phyloP scores from a whole-genome alignment of 2,888 invertebrate genomes.

The Dione juno region DNA sequence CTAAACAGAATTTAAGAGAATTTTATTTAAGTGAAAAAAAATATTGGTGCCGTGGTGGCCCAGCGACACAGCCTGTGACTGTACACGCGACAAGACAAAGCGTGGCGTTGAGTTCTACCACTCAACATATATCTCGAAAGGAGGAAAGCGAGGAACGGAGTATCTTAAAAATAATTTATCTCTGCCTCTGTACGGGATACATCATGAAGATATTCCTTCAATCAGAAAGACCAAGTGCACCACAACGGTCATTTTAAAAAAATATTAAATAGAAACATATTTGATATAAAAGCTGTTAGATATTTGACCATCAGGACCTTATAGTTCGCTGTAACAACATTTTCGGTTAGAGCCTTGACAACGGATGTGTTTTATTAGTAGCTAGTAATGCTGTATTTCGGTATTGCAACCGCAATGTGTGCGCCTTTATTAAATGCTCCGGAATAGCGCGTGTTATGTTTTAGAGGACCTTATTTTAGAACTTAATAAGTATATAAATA shows the following conservation, averaged over 20 bases:
- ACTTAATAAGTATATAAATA: constrained; percentile 14
- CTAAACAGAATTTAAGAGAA: no score
- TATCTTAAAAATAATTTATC: no score
- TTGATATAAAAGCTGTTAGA: neutral
- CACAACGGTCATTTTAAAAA: neutral
- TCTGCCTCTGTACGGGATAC: no score
- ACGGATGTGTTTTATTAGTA: constrained; percentile 25
- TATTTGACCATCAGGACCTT: neutral
- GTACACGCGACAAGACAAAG: no score
- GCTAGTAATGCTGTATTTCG: constrained; percentile 10
- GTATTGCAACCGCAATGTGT: constrained; percentile 25
- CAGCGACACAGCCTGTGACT: no score
- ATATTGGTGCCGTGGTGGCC: no score
- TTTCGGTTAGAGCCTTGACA: constrained; percentile 4
- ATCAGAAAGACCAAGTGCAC: neutral
- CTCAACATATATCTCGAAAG: no score
- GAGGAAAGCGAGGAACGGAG: no score
- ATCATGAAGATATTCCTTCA: no score
- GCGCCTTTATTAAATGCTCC: constrained; percentile 23
- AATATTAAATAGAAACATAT: neutral
- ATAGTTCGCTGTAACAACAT: neutral
- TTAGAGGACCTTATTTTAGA: constrained; percentile 17
- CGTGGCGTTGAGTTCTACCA: no score
- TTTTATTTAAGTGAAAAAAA: no score
- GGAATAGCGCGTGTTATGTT: constrained; percentile 10